Base-by-base conservation (phyloP, 2,113 vertebrate species). In the Balaeniceps rex region DNA sequence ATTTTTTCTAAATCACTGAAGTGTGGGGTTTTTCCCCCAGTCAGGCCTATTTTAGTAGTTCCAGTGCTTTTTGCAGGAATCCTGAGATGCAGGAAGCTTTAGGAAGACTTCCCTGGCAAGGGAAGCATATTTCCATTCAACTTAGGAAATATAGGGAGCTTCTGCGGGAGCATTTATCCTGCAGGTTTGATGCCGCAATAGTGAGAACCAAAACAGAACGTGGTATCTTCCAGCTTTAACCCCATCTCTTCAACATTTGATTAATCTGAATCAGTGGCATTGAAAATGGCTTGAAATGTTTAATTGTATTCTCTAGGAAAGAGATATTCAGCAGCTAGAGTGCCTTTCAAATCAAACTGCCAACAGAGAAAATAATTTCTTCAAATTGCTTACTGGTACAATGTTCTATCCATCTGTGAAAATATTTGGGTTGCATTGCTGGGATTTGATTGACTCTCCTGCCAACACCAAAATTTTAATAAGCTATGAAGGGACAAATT, bases 361-460 rank as follows among this genome's bases (percentile, higher is more conserved):
- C 88, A 88, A 26, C 51, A 57, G 65, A 84, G 88, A 90, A 93
- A 88, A 95, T 80, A 1, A 70, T 88, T 80, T 40, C 71, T 95
- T 87, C 84, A 75, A 6, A 40, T 65, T 88, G 87, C 87, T 94
- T 91, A 54, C 68, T 74, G 87, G 80, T 87, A 60, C 71, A 38
- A 9, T 19, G 82, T 61, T 85, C 85, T 85, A 51, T 69, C 75
- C 82, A 22, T 74, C 54, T 34, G 64, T 76, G 76, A 92, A 94
- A 96, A 93, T 96, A 96, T 90, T 90, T 83, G 85, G 85, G 95
- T 88, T 92, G 68, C 51, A 2, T 88, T 74, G 85, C 82, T 47
- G 47, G 46, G 68, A 47, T 90, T 93, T 88, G 92, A 93, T 69
- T 92, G 83, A 88, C 80, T 86, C 80, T 80, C 16, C 68, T 87